Base-by-base conservation (phyloP, 2,113 vertebrate genomes). In the Tautogolabrus adspersus region DNA sequence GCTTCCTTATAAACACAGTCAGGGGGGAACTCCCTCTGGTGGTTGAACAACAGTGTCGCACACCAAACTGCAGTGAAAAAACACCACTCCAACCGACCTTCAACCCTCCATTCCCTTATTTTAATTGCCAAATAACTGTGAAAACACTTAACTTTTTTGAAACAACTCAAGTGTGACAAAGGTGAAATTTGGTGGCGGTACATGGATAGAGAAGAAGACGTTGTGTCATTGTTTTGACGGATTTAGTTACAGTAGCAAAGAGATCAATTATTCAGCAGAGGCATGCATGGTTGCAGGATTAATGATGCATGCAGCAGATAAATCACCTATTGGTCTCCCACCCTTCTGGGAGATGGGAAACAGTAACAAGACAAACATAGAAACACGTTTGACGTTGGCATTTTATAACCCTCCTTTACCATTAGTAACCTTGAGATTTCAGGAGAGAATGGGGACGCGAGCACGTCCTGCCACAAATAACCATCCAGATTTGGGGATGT, bases 231-330 rank as follows among this genome's bases (percentile, higher is more conserved):
- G 90, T 93, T 94, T 92, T 94, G 94, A 94, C 79, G 62, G 90
- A 95, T 95, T 94, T 94, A 92, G 93, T 93, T 94, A 95, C 93
- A 94, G 92, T 93, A 87, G 94, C 91, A 85, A 79, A 47, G 76
- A 93, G 92, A 95, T 95, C 94, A 95, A 93, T 95, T 95, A 94
- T 94, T 94, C 89, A 91, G 77, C 86, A 57, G 90, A 92, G 88
- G 80, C 93, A 93, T 89, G 93, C 92, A 91, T 90, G 88, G 91
- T 90, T 84, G 83, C 91, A 86, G 91, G 91, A 95, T 94, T 95
- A 95, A 95, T 95, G 93, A 91, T 54, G 88, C 88, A 65, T 89
- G 82, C 79, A 81, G 82, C 76, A 86, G 91, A 94, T 95, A 93
- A 94, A 94, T 95, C 93, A 94, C 83, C 58, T 82, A 64, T 65